phyloP scores from a whole-genome alignment of 92 coral and sea anemone genomes.

The Pocillopora grandis region DNA sequence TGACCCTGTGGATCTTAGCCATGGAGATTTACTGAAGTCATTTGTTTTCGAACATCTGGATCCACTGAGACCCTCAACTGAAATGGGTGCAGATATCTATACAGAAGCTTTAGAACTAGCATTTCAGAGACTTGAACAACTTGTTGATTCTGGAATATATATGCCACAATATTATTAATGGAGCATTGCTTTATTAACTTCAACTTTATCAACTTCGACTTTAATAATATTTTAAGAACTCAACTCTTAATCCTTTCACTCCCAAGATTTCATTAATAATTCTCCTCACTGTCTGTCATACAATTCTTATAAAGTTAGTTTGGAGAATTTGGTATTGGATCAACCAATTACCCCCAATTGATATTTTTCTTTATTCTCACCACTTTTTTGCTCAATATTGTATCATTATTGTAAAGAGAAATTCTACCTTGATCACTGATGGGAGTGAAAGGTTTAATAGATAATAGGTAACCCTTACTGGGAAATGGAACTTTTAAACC shows the following conservation, averaged over 20 bases:
- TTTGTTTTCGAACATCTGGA: constrained; percentile 59
- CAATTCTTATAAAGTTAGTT: too few species aligned
- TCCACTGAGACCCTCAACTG: constrained; percentile 50
- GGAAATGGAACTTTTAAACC: constrained; percentile 9
- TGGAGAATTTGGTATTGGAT: too few species aligned
- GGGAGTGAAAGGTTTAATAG: neutral
- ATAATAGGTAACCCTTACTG: neutral
- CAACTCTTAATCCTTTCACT: neutral
- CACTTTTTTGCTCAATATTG: too few species aligned
- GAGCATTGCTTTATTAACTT: too few species aligned
- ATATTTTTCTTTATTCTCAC: too few species aligned
- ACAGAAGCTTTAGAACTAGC: constrained; percentile 42
- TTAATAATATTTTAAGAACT: neutral
- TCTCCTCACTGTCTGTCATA: too few species aligned
- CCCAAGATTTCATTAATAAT: too few species aligned
- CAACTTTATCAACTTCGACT: constrained; percentile 24
- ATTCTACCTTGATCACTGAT: neutral
- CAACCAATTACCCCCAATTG: too few species aligned
- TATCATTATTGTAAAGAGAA: too few species aligned
- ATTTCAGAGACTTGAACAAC: neutral
- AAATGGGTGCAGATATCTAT: constrained; percentile 59
- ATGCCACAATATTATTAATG: too few species aligned
- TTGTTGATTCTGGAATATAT: neutral
- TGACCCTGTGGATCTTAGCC: constrained; percentile 40
- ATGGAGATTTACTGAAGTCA: constrained; percentile 38